Evolutionary conservation across 2,888 invertebrate species (phyloP).

Genomic region (Parnassius apollo): DNA sequence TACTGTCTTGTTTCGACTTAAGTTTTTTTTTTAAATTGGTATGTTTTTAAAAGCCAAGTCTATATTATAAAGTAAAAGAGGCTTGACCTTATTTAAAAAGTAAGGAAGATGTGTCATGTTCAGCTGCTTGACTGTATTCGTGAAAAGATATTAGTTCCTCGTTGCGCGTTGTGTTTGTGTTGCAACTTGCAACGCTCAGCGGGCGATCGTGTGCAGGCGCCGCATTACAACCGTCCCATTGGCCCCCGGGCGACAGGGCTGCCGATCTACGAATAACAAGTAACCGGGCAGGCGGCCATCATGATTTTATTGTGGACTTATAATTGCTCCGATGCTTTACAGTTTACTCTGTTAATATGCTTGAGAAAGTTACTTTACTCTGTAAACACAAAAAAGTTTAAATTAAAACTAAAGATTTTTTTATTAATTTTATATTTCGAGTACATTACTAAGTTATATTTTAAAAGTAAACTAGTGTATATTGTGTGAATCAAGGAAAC

Average conservation of each 20-base stretch:
- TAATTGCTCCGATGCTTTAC: slow-evolving; percentile 21
- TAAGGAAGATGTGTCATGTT: not conserved
- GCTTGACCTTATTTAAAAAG: not conserved
- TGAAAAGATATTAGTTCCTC: slow-evolving; percentile 33
- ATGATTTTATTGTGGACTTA: slow-evolving; percentile 65
- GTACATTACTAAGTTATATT: too few species aligned
- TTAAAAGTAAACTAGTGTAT: too few species aligned
- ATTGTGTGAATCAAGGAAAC: too few species aligned
- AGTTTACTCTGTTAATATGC: not conserved
- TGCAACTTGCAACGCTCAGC: slow-evolving; percentile 61
- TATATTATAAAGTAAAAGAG: too few species aligned
- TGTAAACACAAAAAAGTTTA: too few species aligned
- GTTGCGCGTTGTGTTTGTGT: slow-evolving; percentile 55
- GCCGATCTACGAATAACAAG: slow-evolving; percentile 71
- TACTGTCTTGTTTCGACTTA: too few species aligned
- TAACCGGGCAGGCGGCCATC: slow-evolving; percentile 54
- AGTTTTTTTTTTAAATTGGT: too few species aligned
- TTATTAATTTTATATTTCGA: too few species aligned
- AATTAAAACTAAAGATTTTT: too few species aligned
- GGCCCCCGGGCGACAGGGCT: slow-evolving; percentile 71
- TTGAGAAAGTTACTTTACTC: not conserved
- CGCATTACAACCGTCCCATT: slow-evolving; percentile 67
- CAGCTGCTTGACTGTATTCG: slow-evolving; percentile 3
- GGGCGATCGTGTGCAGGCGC: slow-evolving; percentile 72
- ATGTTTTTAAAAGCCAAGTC: too few species aligned